These are phyloP conservation scores for Rhagonycha lutea DNA, from an alignment of 2,888 invertebrate species.

Conservation along the genomic window DNA sequence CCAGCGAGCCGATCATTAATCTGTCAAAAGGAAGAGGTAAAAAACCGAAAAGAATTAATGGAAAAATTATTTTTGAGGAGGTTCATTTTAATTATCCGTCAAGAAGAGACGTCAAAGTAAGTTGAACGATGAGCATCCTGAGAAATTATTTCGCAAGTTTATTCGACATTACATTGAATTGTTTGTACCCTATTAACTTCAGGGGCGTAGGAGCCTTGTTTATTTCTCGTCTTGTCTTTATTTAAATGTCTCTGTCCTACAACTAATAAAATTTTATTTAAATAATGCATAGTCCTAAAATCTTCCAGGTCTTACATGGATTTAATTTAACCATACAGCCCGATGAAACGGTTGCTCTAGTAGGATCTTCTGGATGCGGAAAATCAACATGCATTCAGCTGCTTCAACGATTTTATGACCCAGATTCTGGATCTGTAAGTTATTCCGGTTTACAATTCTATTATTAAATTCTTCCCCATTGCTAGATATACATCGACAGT, in stretches of 20 bases:
- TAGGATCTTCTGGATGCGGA: slow-evolving; percentile 76
- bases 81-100: no score
- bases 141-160: no score
- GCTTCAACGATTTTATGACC: slow-evolving; percentile 75
- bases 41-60: slow-evolving; percentile 50
- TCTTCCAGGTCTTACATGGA: slow-evolving; percentile 61
- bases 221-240: no score
- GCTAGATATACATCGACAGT: slow-evolving; percentile 67
- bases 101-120: no score
- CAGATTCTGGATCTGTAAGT: slow-evolving; percentile 67
- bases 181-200: slow-evolving; percentile 63
- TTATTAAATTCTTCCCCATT: not conserved
- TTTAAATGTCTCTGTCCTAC: no score
- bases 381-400: slow-evolving; percentile 79
- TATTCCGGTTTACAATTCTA: slow-evolving; percentile 51
- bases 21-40: slow-evolving; percentile 66
- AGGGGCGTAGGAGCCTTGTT: slow-evolving; percentile 74
- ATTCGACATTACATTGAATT: no score
- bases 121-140: no score
- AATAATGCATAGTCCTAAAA: slow-evolving; percentile 63
- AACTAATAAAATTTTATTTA: slow-evolving; percentile 66
- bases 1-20: slow-evolving; percentile 75
- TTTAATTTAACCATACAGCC: slow-evolving; percentile 67
- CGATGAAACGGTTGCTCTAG: slow-evolving; percentile 77
- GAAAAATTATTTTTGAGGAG: no score